Evolutionary conservation across 2,113 vertebrate genomes (phyloP), one percentile per base, ranked within the genome.

Genomic region (Melanostigma gelatinosum): DNA sequence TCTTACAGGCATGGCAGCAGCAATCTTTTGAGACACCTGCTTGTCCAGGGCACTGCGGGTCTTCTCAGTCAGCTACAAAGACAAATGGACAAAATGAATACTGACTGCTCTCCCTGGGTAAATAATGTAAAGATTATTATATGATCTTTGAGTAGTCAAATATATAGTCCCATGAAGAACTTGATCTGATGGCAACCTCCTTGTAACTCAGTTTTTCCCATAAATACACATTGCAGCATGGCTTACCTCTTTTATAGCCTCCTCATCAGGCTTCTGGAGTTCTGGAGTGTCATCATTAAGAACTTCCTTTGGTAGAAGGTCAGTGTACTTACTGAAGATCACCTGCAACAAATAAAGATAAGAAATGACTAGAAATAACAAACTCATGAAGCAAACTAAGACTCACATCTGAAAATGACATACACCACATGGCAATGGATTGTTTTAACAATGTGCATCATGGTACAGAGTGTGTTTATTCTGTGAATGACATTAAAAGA

Each of bases 1-100:
- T 91, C 98, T 95, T 71, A 99, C 98, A 12, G 98, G 98, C 98
- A 99, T 99, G 77, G 98, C 98, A n/a, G 98, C 98, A 9, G 97
- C 98, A 8, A 99, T 97, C 92, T 99, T 99, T 78, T 99, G 98
- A 0, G 98, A 99, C 1, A 99, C 97, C 2, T 97, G 97, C 77
- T 99, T 99, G 62, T 97, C 96, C 86, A 99, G 93, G 27, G 98
- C 98, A 70, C 94, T 92, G 34, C 98, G 95, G 3, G 98, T 99
- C 91, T 99, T 99, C 87, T 99, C 98, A 69, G 98, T 98, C 80
- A 99, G 95, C 98, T 99, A 89, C 83, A 93, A 66, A 74, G 8
- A 62, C 10, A 12, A 68, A 12, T 60, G 1, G 32, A 42, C 40
- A 44, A 50, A 32, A 61, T 18, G 1, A 54, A 42, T 6, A 40